A percentile compares a stretch with the other conserved stretches of the same genome.
Evolutionary conservation across 1,140 invertebrate genomes (phyloP).

Genomic region (Drosophila ambigua): DNA sequence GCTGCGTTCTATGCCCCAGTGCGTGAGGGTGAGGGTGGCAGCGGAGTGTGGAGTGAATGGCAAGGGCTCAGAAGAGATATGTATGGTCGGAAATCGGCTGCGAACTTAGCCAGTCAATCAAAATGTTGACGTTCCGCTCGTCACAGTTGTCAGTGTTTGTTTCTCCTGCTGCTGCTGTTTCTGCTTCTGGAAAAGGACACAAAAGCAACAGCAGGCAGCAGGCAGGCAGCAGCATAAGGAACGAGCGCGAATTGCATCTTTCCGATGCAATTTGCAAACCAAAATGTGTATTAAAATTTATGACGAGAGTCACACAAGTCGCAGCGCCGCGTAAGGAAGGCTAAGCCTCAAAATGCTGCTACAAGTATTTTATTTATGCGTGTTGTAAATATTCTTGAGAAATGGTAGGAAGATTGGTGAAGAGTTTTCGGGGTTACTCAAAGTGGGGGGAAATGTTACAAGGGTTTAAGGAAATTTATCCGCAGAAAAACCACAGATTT

Average conservation of each 20-base stretch:
- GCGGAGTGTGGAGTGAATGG: not conserved
- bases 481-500: too few species aligned
- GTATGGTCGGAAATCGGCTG: constrained; percentile 57
- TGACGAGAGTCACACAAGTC: constrained; percentile 66
- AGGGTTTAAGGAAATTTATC: too few species aligned
- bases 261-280: constrained; percentile 76
- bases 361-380: constrained; percentile 57
- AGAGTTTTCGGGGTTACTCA: constrained; percentile 9
- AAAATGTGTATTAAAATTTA: constrained; percentile 82
- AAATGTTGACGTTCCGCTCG: constrained; percentile 71
- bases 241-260: constrained; percentile 74
- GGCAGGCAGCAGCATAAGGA: constrained; percentile 13
- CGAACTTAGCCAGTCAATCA: constrained; percentile 78
- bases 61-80: not conserved
- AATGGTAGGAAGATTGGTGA: not conserved
- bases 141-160: constrained; percentile 72
- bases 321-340: constrained; percentile 20
- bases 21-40: constrained; percentile 6
- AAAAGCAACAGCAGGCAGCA: constrained; percentile 22
- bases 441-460: constrained; percentile 10
- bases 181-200: constrained; percentile 55
- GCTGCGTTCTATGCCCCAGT: constrained; percentile 49
- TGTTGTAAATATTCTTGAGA: constrained; percentile 31
- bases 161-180: not conserved
- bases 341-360: constrained; percentile 16